Evolutionary conservation across 1,140 invertebrate genomes (phyloP).

Genomic region (Choristoneura fumiferana): DNA sequence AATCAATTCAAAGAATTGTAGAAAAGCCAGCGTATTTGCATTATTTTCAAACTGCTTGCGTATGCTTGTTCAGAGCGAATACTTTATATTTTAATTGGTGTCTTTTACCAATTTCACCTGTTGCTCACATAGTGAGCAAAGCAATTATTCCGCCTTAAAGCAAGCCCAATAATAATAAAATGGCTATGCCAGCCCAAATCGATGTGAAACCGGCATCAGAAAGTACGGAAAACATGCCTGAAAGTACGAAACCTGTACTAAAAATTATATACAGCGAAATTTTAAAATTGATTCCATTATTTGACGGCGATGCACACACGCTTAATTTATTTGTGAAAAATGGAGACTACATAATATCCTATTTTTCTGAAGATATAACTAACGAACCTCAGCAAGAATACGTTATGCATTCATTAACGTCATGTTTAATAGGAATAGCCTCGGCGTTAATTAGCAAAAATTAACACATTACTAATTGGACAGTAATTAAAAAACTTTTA

Average conservation of each 20-base stretch:
- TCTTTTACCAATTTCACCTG: too few species aligned
- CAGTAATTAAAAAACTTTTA: not conserved
- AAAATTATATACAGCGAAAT: not conserved
- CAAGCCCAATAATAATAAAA: too few species aligned
- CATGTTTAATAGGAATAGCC: not conserved
- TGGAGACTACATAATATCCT: conserved; percentile 25
- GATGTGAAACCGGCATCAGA: too few species aligned
- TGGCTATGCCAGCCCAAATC: too few species aligned
- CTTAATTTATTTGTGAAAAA: conserved; percentile 27
- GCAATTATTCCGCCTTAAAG: too few species aligned
- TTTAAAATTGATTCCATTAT: conserved; percentile 17
- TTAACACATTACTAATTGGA: conserved; percentile 6
- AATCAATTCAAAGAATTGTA: not conserved
- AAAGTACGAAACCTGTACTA: not conserved
- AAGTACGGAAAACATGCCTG: too few species aligned
- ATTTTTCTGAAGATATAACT: not conserved
- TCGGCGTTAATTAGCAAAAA: conserved; percentile 19
- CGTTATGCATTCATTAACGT: not conserved
- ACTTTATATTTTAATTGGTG: too few species aligned
- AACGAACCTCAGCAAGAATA: not conserved
- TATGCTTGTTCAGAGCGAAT: too few species aligned
- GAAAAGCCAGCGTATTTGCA: not conserved
- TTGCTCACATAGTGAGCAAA: too few species aligned
- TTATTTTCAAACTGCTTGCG: too few species aligned
- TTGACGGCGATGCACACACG: conserved; percentile 16